A percentile compares a stretch with the other conserved stretches of the same genome.
These are phyloP conservation scores for Drosophila subobscura DNA, from an alignment of 1,140 invertebrate genomes.

Conservation along the genomic window DNA sequence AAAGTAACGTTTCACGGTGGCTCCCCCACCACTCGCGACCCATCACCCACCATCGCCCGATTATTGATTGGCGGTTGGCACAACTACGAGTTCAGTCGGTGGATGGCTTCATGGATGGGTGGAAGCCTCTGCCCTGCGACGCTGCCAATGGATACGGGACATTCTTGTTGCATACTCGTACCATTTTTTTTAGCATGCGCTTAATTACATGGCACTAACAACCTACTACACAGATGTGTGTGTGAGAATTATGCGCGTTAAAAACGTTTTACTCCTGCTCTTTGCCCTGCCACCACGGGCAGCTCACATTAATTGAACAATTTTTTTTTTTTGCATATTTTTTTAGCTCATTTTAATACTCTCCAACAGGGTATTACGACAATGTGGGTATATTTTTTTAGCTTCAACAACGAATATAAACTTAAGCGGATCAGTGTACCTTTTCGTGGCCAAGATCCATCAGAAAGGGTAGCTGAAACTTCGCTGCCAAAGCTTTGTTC, in stretches of 20 bases:
- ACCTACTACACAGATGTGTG: not conserved
- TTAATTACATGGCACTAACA: conserved; percentile 74
- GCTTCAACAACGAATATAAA: no score
- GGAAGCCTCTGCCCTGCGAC: not conserved
- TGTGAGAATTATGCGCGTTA: conserved; percentile 68
- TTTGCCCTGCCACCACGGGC: conserved; percentile 11
- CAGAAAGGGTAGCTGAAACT: no score
- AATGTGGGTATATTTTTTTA: no score
- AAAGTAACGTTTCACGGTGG: conserved; percentile 54
- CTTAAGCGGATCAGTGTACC: no score
- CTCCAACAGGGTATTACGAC: no score
- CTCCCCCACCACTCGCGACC: no score
- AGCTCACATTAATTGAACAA: conserved; percentile 77
- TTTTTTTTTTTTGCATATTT: conserved; percentile 59
- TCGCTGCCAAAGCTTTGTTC: no score
- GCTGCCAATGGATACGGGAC: conserved; percentile 24
- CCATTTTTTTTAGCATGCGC: conserved; percentile 66
- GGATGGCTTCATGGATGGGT: conserved; percentile 3
- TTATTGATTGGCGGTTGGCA: conserved; percentile 66
- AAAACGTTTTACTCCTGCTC: conserved; percentile 40
- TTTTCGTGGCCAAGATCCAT: no score
- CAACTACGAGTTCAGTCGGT: conserved; percentile 9
- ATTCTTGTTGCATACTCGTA: conserved; percentile 66
- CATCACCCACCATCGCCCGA: conserved; percentile 36
- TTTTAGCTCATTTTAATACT: conserved; percentile 53